These are phyloP conservation scores for Leguminivora glycinivorella DNA, from an alignment of 1,140 invertebrate species.

Conservation along the genomic window DNA sequence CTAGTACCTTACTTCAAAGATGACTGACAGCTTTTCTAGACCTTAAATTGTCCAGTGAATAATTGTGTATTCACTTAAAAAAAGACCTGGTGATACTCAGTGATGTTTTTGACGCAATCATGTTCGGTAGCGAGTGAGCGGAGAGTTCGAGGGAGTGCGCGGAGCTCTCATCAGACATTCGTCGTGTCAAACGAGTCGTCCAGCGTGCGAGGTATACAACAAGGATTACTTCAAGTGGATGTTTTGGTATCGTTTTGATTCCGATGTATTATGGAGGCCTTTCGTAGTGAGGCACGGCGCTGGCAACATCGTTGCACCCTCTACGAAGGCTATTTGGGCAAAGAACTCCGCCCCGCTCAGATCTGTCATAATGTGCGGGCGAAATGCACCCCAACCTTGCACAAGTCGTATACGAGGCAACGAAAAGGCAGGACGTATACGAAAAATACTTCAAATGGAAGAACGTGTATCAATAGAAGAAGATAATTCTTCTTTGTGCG, in stretches of 20 bases:
- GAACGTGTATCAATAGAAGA: constrained; percentile 45
- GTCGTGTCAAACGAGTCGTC: constrained; percentile 55
- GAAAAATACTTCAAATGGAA: constrained; percentile 53
- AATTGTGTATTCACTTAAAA: constrained; percentile 47
- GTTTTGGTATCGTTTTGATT: constrained; percentile 82
- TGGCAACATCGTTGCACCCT: constrained; percentile 56
- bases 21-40: constrained; percentile 28
- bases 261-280: constrained; percentile 81
- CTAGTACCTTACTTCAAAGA: constrained; percentile 9
- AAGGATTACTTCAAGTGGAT: constrained; percentile 81
- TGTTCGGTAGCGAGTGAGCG: too few species aligned
- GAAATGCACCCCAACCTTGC: constrained; percentile 57
- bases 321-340: constrained; percentile 40
- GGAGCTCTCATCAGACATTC: constrained; percentile 55
- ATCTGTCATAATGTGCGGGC: constrained; percentile 39
- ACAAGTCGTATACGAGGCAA: constrained; percentile 44
- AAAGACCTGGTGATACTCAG: constrained; percentile 42
- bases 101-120: constrained; percentile 53
- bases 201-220: constrained; percentile 48
- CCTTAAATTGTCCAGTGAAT: constrained; percentile 40
- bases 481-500: constrained; percentile 40
- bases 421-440: constrained; percentile 37
- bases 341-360: constrained; percentile 42
- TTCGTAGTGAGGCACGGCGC: constrained; percentile 50
- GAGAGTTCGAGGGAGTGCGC: constrained; percentile 41